These are phyloP conservation scores for Sarcophaga variegata DNA, from an alignment of 2,888 invertebrate species.

Conservation along the genomic window DNA sequence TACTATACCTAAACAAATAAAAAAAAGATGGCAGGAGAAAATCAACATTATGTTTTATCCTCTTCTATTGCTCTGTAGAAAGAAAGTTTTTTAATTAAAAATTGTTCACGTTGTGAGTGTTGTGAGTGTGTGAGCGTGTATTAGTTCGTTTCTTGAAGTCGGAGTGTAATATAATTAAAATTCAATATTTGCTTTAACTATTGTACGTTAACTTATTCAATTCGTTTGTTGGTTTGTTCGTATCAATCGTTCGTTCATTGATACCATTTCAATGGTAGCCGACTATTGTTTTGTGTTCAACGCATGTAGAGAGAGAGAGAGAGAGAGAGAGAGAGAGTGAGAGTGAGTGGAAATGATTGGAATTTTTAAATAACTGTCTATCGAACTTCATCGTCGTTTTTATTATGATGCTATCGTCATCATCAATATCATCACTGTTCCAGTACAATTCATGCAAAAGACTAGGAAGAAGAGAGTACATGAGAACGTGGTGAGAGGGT, in stretches of 20 bases:
- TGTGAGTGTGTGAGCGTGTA: not conserved
- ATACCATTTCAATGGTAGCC: not conserved
- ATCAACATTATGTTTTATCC: not conserved
- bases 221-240: not conserved
- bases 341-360: conserved; percentile 11
- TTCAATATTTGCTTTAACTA: conserved; percentile 38
- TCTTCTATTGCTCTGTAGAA: not conserved
- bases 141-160: not conserved
- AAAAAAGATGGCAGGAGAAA: not conserved
- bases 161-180: conserved; percentile 37
- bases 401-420: conserved; percentile 1
- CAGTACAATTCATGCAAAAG: not conserved
- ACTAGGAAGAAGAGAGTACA: not conserved
- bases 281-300: not conserved
- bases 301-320: no score
- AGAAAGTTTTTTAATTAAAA: conserved; percentile 29
- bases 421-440: not conserved
- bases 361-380: conserved; percentile 33
- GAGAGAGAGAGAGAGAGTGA: no score
- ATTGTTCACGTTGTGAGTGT: not conserved
- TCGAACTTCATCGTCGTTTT: conserved; percentile 4
- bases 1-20: not conserved
- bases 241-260: not conserved
- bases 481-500: not conserved
- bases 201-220: conserved; percentile 4